Evolutionary conservation across 2,888 invertebrate species (phyloP).

Genomic region (Chymomyza amoena): DNA sequence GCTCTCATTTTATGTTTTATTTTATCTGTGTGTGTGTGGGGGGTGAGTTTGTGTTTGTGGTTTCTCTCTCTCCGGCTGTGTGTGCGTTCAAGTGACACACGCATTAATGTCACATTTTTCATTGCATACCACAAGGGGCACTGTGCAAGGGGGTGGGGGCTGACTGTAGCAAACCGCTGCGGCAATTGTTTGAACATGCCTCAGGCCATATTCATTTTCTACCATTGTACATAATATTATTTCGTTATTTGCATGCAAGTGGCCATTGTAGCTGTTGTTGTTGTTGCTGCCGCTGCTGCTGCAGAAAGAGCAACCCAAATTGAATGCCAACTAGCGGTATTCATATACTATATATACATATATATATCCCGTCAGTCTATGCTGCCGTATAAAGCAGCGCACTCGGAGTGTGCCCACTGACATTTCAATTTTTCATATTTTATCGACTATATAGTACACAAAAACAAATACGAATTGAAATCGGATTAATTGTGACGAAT

Average conservation of each 20-base stretch:
- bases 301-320: background rate
- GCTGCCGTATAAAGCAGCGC: background rate
- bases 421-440: constrained; percentile 66
- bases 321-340: constrained; percentile 8
- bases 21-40: background rate
- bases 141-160: too few relatives aligned
- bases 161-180: background rate
- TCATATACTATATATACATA: too few relatives aligned
- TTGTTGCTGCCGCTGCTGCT: constrained; percentile 35
- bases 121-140: constrained; percentile 36
- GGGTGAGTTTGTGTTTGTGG: background rate
- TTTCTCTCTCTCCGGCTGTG: background rate
- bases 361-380: background rate
- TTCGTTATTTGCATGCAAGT: constrained; percentile 65
- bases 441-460: constrained; percentile 39
- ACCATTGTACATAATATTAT: constrained; percentile 67
- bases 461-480: constrained; percentile 17
- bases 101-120: constrained; percentile 69
- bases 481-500: background rate
- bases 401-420: constrained; percentile 36
- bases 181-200: constrained; percentile 70
- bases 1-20: constrained; percentile 2
- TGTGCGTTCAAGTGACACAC: constrained; percentile 15
- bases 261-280: constrained; percentile 36
- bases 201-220: constrained; percentile 64